These are phyloP conservation scores for Columba livia DNA, from an alignment of 2,113 vertebrate species.

Conservation along the genomic window DNA sequence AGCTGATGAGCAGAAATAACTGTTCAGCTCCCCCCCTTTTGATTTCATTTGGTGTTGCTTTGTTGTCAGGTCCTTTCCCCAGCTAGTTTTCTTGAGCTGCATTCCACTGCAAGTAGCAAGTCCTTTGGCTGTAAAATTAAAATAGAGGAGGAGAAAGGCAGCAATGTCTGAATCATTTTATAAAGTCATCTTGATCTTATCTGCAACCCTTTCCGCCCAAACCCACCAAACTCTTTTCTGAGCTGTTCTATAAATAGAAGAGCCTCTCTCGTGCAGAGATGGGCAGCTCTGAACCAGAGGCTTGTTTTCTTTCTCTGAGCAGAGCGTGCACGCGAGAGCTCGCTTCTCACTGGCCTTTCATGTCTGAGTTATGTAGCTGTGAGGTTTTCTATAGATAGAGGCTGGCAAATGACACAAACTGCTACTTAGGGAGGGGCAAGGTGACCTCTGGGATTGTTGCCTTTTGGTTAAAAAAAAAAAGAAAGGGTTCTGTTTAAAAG, in stretches of 20 bases:
- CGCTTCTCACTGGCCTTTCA: slow-evolving; percentile 46
- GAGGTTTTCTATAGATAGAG: slow-evolving; percentile 33
- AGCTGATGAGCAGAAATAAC: neutral
- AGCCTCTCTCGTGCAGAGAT: slow-evolving; percentile 45
- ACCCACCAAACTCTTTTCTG: slow-evolving; percentile 71
- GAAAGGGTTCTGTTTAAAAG: neutral
- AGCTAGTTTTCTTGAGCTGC: neutral
- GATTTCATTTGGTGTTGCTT: neutral
- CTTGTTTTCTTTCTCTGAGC: slow-evolving; percentile 56
- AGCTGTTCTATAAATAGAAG: slow-evolving; percentile 76
- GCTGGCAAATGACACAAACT: neutral
- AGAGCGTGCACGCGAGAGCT: neutral
- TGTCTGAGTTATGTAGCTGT: neutral
- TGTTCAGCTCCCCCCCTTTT: neutral
- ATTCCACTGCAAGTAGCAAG: neutral
- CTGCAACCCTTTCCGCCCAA: slow-evolving; percentile 73
- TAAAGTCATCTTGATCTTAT: slow-evolving; percentile 75
- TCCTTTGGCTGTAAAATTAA: slow-evolving; percentile 13
- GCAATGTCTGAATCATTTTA: slow-evolving; percentile 54
- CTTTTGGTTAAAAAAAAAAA: neutral
- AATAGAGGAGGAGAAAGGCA: slow-evolving; percentile 52
- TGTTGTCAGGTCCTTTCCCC: neutral
- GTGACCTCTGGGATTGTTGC: neutral
- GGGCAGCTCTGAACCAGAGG: slow-evolving; percentile 60
- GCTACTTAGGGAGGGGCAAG: neutral